phyloP scores from a whole-genome alignment of 2,888 invertebrate species.

The Nomada flava region DNA sequence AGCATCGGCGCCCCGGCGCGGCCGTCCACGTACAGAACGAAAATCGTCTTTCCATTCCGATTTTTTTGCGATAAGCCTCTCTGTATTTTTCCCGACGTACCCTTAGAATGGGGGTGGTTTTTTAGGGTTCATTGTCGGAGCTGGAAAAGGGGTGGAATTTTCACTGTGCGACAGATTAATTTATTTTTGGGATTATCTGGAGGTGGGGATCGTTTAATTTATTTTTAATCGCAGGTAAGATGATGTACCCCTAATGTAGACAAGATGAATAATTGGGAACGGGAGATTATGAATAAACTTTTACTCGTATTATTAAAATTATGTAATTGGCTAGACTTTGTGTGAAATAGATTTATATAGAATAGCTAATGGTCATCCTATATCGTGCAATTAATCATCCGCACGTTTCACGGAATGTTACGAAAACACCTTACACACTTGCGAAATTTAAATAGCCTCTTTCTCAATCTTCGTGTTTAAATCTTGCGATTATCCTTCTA shows the following conservation, averaged over 20 bases:
- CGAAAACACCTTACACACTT: conserved; percentile 12
- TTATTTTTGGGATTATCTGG: neutral
- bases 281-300: no score
- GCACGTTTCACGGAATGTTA: neutral
- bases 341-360: neutral
- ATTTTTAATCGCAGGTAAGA: neutral
- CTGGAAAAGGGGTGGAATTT: conserved; percentile 62
- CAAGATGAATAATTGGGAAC: no score
- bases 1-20: conserved; percentile 68
- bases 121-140: no score
- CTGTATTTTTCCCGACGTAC: conserved; percentile 8
- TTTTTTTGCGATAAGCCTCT: conserved; percentile 31
- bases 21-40: conserved; percentile 51
- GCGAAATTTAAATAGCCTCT: neutral
- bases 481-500: neutral
- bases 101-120: no score
- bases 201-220: neutral
- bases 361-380: conserved; percentile 18
- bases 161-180: conserved; percentile 70
- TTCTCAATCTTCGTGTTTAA: neutral
- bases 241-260: neutral
- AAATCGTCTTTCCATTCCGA: conserved; percentile 67
- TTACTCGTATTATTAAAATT: no score
- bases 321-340: no score
- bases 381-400: conserved; percentile 17